phyloP scores from a whole-genome alignment of 2,888 invertebrate species.

The Colletes collaris region DNA sequence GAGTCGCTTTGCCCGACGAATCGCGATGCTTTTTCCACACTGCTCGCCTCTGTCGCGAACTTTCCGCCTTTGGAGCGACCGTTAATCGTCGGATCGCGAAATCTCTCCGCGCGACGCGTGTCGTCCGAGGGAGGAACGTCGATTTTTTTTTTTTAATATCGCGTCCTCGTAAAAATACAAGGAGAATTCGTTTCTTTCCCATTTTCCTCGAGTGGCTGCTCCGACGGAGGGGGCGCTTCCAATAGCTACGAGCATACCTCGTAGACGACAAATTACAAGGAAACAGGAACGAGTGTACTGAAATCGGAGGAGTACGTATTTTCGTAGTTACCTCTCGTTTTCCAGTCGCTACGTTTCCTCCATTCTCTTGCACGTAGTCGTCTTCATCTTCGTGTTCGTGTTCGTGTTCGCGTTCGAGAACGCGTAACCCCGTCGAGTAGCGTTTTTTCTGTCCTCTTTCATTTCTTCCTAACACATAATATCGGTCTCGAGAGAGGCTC shows the following conservation, averaged over 20 bases:
- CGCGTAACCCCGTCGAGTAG: constrained; percentile 29
- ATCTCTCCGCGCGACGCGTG: no score
- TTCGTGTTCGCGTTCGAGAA: not conserved
- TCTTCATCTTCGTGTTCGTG: not conserved
- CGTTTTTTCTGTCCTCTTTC: constrained; percentile 45
- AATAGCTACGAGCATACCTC: not conserved
- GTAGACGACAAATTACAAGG: constrained; percentile 25
- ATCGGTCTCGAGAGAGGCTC: constrained; percentile 57
- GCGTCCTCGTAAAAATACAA: not conserved
- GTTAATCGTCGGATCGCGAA: constrained; percentile 25
- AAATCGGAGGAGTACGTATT: constrained; percentile 11
- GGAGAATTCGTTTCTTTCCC: not conserved
- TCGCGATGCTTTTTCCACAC: constrained; percentile 11
- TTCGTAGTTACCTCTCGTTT: constrained; percentile 1
- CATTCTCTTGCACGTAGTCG: not conserved
- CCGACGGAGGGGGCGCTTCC: not conserved
- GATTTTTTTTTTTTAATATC: constrained; percentile 1
- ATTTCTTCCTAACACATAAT: constrained; percentile 51
- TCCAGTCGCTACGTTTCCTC: not conserved
- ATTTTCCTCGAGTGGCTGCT: constrained; percentile 2
- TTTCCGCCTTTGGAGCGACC: not conserved
- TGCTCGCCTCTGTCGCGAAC: not conserved
- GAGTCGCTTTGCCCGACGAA: constrained; percentile 27
- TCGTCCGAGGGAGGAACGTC: no score
- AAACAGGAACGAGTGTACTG: constrained; percentile 17